Conservation (phyloP, 2,888 invertebrate genomes). For the Nomada fabriciana region DNA sequence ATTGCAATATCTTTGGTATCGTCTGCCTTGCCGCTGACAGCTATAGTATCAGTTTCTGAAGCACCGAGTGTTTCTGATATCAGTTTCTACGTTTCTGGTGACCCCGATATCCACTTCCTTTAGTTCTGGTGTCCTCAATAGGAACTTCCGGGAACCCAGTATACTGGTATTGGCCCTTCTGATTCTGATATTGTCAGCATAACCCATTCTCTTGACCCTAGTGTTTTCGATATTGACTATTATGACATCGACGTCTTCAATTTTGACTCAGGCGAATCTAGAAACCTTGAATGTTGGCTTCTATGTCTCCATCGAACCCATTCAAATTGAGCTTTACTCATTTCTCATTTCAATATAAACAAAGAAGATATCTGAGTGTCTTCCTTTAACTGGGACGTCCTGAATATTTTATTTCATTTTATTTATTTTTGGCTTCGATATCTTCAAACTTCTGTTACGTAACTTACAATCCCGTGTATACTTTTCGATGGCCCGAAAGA, state of each 20-base stretch:
- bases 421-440: too few relatives aligned
- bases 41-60: background rate
- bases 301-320: too few relatives aligned
- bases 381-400: too few relatives aligned
- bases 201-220: background rate
- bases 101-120: conserved; percentile 13
- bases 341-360: too few relatives aligned
- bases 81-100: background rate
- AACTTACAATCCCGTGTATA: background rate
- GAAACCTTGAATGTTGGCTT: conserved; percentile 2
- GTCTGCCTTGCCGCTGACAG: too few relatives aligned
- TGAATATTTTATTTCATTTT: too few relatives aligned
- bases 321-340: too few relatives aligned
- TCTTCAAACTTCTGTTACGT: too few relatives aligned
- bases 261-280: background rate
- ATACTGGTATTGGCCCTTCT: background rate
- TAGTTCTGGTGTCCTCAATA: conserved; percentile 3
- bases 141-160: background rate
- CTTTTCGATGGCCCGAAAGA: conserved; percentile 2
- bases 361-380: too few relatives aligned
- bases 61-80: background rate
- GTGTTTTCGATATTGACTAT: background rate
- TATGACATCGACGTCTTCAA: background rate
- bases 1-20: background rate
- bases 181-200: conserved; percentile 14